These are phyloP conservation scores for Acanthochromis polyacanthus DNA, from an alignment of 2,113 vertebrate genomes.

Conservation along the genomic window DNA sequence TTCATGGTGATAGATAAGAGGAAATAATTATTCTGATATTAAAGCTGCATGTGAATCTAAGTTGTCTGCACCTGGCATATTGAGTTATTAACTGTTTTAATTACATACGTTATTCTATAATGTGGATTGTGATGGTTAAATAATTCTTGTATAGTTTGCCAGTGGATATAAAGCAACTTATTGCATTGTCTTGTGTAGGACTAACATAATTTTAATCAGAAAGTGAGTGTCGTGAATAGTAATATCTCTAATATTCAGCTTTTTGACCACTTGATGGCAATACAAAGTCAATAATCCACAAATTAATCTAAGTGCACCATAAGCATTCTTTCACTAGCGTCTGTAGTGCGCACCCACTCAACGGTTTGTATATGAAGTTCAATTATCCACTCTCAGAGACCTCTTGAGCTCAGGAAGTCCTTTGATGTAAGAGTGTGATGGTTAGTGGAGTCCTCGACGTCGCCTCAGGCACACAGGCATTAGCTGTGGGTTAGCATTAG, in stretches of 20 bases:
- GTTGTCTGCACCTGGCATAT: slow-evolving; percentile 16
- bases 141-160: background rate
- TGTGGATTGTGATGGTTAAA: background rate
- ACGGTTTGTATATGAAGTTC: slow-evolving; percentile 29
- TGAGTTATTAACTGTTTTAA: slow-evolving; percentile 26
- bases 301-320: background rate
- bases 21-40: slow-evolving; percentile 58
- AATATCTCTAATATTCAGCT: slow-evolving; percentile 3
- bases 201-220: background rate
- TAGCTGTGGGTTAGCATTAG: slow-evolving; percentile 33
- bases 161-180: background rate
- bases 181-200: background rate
- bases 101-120: background rate
- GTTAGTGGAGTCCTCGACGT: slow-evolving; percentile 11
- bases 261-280: slow-evolving; percentile 69
- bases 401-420: slow-evolving; percentile 70
- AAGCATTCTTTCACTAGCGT: slow-evolving; percentile 26
- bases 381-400: slow-evolving; percentile 53
- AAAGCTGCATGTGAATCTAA: slow-evolving; percentile 4
- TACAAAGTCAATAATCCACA: slow-evolving; percentile 32
- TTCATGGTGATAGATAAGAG: slow-evolving; percentile 57
- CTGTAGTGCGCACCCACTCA: slow-evolving; percentile 23
- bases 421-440: slow-evolving; percentile 55
- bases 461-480: slow-evolving; percentile 45
- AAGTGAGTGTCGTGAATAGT: background rate